Base-by-base conservation (phyloP, 2,888 invertebrate genomes). In the Eudemis profundana region DNA sequence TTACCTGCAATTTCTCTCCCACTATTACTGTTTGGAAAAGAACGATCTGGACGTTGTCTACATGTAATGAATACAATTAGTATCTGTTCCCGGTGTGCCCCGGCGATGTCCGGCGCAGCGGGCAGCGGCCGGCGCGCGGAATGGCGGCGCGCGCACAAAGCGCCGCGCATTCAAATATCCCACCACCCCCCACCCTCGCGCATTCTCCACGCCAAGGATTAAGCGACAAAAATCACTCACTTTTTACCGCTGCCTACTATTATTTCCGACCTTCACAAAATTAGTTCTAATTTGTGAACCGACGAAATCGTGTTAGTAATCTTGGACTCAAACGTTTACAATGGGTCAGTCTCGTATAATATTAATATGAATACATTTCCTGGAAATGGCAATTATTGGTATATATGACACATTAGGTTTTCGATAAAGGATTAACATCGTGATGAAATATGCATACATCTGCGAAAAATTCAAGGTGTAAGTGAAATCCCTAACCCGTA, bases 221-320 rank as follows among this genome's bases (percentile, higher is more conserved):
- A 77, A 84, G 83, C 83, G 80, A 84, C 83, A 83, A 81, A 84
- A 82, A 84, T 84, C 78, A 72, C 75, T 74, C 57, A 67, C 72
- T 73, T 81, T 81, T 82, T 80, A 76, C 70, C 67, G 42, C 27
- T n/a, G n/a, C n/a, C n/a, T 38, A 66, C 71, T 74, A 72, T 74
- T 76, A 74, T 77, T 76, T 73, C 36, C 21, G 40, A 53, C 44
- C 53, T 65, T 66, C 21, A 67, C 47, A 27, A 63, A 56, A 62
- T 53, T 65, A 14, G 46, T 53, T 51, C 51, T 65, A 65, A 65
- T 65, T 65, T 65, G 53, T 53, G 27, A 56, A 42, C 46, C 53
- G 59, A 60, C 59, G 65, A 60, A 65, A 60, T 65, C 65, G 60
- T 47, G 21, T 53, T 60, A 65, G 60, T 60, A 38, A 65, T 65